Conservation (phyloP, 2,888 invertebrate genomes). For the Selenia dentaria region DNA sequence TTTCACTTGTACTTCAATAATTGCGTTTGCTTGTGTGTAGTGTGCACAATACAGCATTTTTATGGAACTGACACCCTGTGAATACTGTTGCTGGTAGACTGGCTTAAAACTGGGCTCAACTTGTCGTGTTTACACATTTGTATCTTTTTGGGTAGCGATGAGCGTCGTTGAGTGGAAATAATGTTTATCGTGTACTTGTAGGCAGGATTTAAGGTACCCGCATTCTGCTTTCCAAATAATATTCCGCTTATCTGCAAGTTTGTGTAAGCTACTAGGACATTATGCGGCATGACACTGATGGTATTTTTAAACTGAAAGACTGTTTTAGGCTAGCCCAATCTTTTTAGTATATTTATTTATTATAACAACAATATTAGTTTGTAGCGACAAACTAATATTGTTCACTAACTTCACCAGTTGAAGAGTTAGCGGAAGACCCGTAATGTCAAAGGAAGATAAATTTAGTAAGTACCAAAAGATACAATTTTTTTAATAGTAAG, state of each 20-base stretch:
- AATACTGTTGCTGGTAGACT: constrained; percentile 23
- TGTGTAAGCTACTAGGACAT: neutral
- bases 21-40: neutral
- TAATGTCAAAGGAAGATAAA: too few species aligned
- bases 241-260: neutral
- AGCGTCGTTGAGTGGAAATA: constrained; percentile 17
- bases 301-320: too few species aligned
- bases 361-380: too few species aligned
- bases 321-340: too few species aligned
- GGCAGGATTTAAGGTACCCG: neutral
- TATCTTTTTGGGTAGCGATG: constrained; percentile 29
- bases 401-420: too few species aligned
- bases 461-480: too few species aligned
- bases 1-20: too few species aligned
- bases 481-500: too few species aligned
- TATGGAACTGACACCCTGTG: constrained; percentile 4
- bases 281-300: too few species aligned
- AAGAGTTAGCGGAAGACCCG: too few species aligned
- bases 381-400: too few species aligned
- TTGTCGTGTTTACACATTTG: constrained; percentile 31
- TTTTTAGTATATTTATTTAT: too few species aligned
- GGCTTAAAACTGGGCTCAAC: constrained; percentile 30
- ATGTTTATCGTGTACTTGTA: constrained; percentile 9
- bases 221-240: neutral
- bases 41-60: neutral